Evolutionary conservation across 2,888 invertebrate species (phyloP).

Genomic region (Epinotia brunnichana): DNA sequence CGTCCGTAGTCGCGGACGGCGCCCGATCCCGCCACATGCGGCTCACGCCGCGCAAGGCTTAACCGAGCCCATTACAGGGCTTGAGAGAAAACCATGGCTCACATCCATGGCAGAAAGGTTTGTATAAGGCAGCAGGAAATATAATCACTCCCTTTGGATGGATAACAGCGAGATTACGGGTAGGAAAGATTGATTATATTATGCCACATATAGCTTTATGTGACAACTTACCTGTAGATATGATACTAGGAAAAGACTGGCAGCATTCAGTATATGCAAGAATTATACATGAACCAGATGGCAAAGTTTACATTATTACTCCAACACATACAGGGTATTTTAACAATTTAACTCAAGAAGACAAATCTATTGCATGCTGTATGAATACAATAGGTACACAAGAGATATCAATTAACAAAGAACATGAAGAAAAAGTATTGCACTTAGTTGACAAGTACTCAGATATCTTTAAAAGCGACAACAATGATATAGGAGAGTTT

Average conservation of each 20-base stretch:
- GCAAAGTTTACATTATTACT: slow-evolving; percentile 30
- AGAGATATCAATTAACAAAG: background rate
- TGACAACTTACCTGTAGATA: slow-evolving; percentile 6
- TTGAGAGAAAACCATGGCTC: too few relatives aligned
- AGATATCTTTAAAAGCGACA: background rate
- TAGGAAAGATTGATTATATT: slow-evolving; percentile 12
- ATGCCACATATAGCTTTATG: slow-evolving; percentile 20
- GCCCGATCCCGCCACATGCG: too few relatives aligned
- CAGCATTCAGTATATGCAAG: slow-evolving; percentile 9
- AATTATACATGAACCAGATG: slow-evolving; percentile 32
- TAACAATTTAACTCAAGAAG: slow-evolving; percentile 22
- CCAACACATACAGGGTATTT: slow-evolving; percentile 24
- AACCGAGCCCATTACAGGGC: too few relatives aligned
- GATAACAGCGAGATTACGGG: slow-evolving; percentile 9
- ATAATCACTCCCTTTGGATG: slow-evolving; percentile 5
- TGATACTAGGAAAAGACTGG: slow-evolving; percentile 23
- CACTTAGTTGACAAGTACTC: background rate
- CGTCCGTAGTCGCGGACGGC: too few relatives aligned
- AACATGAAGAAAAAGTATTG: slow-evolving; percentile 1
- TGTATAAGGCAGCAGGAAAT: slow-evolving; percentile 1
- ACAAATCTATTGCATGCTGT: slow-evolving; percentile 4
- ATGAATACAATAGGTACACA: background rate
- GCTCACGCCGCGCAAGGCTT: too few relatives aligned
- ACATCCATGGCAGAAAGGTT: slow-evolving; percentile 10
- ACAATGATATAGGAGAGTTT: slow-evolving; percentile 5